Base-by-base conservation (phyloP, 2,888 invertebrate species). In the Biston stratarius region DNA sequence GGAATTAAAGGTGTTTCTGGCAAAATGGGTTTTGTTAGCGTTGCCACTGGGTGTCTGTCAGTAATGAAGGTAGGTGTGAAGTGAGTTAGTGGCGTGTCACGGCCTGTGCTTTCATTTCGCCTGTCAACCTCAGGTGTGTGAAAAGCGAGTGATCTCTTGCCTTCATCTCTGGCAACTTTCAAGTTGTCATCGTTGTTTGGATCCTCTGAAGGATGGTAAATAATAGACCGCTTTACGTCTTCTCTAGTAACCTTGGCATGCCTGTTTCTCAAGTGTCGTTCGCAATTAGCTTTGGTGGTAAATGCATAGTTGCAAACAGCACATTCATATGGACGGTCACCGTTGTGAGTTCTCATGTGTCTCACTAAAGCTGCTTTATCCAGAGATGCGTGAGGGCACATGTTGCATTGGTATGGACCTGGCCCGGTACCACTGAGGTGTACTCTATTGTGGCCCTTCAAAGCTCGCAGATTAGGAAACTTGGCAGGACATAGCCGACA, bases 221-320 rank as follows among this genome's bases (percentile, higher is more conserved):
- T 97, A 61, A 99, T 97, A 7, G 97, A 96, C 73, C 96, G 96
- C 84, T 98, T 98, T 0, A 99, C 97, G 77, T 99, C 98, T 76
- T 98, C 97, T 62, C 98, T 95, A 1, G 97, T 96, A 0, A 96
- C 95, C 87, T 98, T 98, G 0, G 97, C 96, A 82, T 99, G 99
- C 34, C 98, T 95, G 86, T 99, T 99, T 73, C 98, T 95, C 77
- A 99, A 95, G 87, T 99, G 99, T 7, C 99, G 95, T 90, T 99
- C 99, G 86, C 99, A 99, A 85, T 99, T 99, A 0, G 99, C 99
- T 92, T 99, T 99, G 0, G 99, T 99, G 36, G 99, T 99, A 88
- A 99, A 99, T 3, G 99, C 98, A 83, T 98, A 99, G 82, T 98
- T 98, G 88, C 99, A 99, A n/a, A 99, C 95, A 0, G 97, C 96